Conservation (phyloP, 2,888 invertebrate genomes). For the Morpho deidamia region DNA sequence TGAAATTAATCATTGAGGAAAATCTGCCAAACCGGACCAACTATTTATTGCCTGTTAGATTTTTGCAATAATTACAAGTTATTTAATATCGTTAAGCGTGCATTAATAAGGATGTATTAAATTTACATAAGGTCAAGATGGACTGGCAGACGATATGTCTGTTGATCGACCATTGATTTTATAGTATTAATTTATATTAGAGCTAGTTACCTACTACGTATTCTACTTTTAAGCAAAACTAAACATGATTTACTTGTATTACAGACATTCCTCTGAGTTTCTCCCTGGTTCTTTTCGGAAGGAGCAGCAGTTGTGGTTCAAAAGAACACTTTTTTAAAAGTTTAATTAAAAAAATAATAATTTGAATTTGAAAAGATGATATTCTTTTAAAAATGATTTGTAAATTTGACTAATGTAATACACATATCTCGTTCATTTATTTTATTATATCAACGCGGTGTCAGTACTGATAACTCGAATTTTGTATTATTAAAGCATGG, state of each 20-base stretch:
- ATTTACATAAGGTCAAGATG: neutral
- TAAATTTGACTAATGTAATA: no score
- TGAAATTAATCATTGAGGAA: conserved; percentile 8
- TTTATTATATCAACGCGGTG: conserved; percentile 7
- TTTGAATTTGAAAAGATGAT: no score
- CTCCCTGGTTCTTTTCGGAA: no score
- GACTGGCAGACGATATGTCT: neutral
- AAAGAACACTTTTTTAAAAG: no score
- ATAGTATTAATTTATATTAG: no score
- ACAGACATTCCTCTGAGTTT: no score
- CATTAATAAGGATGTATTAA: neutral
- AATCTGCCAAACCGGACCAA: conserved; percentile 6
- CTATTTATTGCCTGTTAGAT: neutral
- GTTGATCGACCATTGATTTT: neutral
- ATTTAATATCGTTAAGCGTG: conserved; percentile 4
- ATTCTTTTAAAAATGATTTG: no score
- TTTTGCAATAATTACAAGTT: conserved; percentile 4
- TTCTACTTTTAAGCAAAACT: neutral
- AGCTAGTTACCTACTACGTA: no score
- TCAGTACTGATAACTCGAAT: conserved; percentile 8
- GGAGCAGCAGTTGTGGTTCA: no score
- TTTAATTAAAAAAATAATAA: no score
- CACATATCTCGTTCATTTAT: neutral
- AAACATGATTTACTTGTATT: neutral
- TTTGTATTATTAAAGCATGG: conserved; percentile 34